These are phyloP conservation scores for Siderastrea siderea DNA, from an alignment of 92 coral and sea anemone species.

Conservation along the genomic window DNA sequence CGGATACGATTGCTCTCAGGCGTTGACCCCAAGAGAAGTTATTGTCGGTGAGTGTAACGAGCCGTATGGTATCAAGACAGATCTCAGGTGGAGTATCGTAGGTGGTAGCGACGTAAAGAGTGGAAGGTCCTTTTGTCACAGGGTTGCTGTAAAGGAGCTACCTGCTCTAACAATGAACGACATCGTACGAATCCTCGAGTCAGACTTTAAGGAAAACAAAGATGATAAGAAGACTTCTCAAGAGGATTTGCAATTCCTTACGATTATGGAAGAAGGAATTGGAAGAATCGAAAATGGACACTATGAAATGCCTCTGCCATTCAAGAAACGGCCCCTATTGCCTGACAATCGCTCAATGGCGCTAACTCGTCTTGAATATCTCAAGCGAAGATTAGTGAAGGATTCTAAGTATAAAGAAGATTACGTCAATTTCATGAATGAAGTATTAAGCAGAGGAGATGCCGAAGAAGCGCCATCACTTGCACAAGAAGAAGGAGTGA, in stretches of 20 bases:
- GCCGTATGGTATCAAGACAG: conserved; percentile 15
- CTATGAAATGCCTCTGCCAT: too few species aligned
- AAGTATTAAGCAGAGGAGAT: too few species aligned
- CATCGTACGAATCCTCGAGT: conserved; percentile 19
- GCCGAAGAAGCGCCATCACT: too few species aligned
- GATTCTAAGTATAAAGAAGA: too few species aligned
- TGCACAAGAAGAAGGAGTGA: too few species aligned
- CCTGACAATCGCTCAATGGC: too few species aligned
- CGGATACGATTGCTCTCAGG: too few species aligned
- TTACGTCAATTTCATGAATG: too few species aligned
- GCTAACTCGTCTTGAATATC: too few species aligned
- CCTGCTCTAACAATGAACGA: conserved; percentile 27
- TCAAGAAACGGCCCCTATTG: too few species aligned
- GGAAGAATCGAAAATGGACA: too few species aligned
- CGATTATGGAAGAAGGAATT: conserved; percentile 2
- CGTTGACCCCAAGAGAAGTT: conserved; percentile 28
- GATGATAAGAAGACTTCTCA: conserved; percentile 18
- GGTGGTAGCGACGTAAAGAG: neutral
- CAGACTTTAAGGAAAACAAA: conserved; percentile 24
- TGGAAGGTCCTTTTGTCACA: conserved; percentile 9
- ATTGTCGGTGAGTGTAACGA: neutral
- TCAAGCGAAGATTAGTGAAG: too few species aligned
- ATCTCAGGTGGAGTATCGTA: conserved; percentile 26
- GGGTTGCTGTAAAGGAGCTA: conserved; percentile 25
- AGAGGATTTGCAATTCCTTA: conserved; percentile 10